Conservation (phyloP, 2,797 vertebrate genomes). For the Gila robusta region DNA sequence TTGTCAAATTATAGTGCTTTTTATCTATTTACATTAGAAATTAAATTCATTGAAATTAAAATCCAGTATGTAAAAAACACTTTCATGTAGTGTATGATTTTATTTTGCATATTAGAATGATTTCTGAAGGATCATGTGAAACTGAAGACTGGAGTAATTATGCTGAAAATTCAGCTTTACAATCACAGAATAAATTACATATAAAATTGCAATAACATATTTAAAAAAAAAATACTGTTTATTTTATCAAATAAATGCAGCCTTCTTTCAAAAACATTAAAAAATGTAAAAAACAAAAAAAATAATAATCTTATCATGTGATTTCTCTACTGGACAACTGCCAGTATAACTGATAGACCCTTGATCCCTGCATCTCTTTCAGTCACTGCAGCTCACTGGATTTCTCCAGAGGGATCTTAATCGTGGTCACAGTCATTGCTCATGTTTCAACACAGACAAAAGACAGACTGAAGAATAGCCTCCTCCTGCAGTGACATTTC, state of each 20-base stretch:
- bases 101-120: background rate
- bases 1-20: no score
- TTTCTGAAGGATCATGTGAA: background rate
- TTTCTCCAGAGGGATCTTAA: slow-evolving; percentile 41
- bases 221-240: background rate
- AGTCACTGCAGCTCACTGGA: slow-evolving; percentile 11
- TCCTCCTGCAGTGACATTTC: slow-evolving; percentile 23
- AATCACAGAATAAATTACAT: background rate
- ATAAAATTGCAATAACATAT: background rate
- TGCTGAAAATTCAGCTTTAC: background rate
- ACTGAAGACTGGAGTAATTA: background rate
- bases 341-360: slow-evolving; percentile 2
- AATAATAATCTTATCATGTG: background rate
- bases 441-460: slow-evolving; percentile 32
- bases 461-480: slow-evolving; percentile 28
- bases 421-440: slow-evolving; percentile 24
- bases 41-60: no score
- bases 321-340: slow-evolving; percentile 23
- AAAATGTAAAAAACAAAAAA: background rate
- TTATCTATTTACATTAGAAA: no score
- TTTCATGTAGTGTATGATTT: no score
- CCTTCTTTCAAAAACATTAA: background rate
- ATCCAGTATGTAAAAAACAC: no score
- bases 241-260: background rate
- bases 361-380: slow-evolving; percentile 19